These are phyloP conservation scores for Ephydatia muelleri DNA, from an alignment of 37 sponge, comb jelly and placozoan genomes.

Conservation along the genomic window DNA sequence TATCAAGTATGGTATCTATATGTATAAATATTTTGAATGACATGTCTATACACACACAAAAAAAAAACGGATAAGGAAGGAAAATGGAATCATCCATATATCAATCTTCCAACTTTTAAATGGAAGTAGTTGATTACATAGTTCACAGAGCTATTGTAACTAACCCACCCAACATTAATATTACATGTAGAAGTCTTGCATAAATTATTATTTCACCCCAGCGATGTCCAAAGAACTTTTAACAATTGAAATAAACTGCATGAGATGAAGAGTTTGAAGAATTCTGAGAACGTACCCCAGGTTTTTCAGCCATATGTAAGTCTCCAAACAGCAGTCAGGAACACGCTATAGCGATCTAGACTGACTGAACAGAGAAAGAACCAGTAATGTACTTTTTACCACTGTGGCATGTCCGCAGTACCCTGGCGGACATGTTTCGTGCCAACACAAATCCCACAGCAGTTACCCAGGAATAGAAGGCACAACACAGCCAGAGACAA, in stretches of 20 bases:
- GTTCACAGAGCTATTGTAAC: slow-evolving; percentile 1
- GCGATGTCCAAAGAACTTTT: too few relatives aligned
- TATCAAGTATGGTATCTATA: not conserved
- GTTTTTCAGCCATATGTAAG: not conserved
- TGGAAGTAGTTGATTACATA: not conserved
- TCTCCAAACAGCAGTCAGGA: not conserved
- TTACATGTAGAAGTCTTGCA: too few relatives aligned
- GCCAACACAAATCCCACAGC: not conserved
- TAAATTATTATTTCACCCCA: too few relatives aligned
- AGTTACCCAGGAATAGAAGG: not conserved
- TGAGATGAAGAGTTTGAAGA: not conserved
- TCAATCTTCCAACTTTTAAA: not conserved
- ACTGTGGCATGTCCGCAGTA: not conserved
- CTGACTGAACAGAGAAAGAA: not conserved
- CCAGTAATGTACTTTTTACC: not conserved
- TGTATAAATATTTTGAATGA: not conserved
- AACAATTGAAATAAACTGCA: not conserved
- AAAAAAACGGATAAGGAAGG: not conserved
- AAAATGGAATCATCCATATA: not conserved
- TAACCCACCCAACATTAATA: not conserved
- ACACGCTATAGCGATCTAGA: not conserved
- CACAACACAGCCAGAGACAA: not conserved
- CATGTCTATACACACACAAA: not conserved
- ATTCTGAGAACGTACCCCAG: not conserved
- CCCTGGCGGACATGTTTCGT: not conserved